phyloP scores from a whole-genome alignment of 2,888 invertebrate genomes.

The Andrena bucephala region DNA sequence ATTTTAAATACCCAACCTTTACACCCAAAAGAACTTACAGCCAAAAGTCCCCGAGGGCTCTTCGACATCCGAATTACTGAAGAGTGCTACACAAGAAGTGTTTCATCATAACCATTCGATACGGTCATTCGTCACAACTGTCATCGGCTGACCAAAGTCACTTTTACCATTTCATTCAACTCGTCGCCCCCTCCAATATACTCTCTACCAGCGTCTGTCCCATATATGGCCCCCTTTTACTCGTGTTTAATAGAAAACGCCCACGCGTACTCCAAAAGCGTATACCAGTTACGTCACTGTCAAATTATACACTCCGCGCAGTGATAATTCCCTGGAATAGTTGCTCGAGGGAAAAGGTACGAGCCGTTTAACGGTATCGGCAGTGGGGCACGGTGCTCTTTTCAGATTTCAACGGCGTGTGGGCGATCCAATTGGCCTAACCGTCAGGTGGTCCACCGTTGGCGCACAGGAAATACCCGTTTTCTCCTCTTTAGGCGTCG shows the following conservation, averaged over 20 bases:
- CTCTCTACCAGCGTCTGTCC: background rate
- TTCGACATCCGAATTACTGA: background rate
- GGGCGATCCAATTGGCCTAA: constrained; percentile 73
- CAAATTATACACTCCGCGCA: constrained; percentile 66
- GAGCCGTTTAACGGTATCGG: constrained; percentile 65
- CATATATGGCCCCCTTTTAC: constrained; percentile 29
- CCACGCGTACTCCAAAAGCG: constrained; percentile 29
- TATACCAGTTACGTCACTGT: constrained; percentile 59
- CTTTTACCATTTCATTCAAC: background rate
- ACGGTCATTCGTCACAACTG: background rate
- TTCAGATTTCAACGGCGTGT: constrained; percentile 67
- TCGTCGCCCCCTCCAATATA: no score
- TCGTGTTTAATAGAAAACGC: constrained; percentile 46
- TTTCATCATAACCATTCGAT: background rate
- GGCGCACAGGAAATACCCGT: constrained; percentile 44
- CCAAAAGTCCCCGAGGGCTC: background rate
- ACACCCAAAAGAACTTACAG: no score
- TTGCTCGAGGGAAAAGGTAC: constrained; percentile 53
- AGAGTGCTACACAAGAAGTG: background rate
- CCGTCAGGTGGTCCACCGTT: constrained; percentile 62
- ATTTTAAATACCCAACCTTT: no score
- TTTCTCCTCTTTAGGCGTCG: constrained; percentile 43
- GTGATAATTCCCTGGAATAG: constrained; percentile 50
- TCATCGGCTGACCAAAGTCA: background rate
- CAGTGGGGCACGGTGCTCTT: constrained; percentile 52